Base-by-base conservation (phyloP, 2,797 vertebrate genomes). In the Diplodus sargus region DNA sequence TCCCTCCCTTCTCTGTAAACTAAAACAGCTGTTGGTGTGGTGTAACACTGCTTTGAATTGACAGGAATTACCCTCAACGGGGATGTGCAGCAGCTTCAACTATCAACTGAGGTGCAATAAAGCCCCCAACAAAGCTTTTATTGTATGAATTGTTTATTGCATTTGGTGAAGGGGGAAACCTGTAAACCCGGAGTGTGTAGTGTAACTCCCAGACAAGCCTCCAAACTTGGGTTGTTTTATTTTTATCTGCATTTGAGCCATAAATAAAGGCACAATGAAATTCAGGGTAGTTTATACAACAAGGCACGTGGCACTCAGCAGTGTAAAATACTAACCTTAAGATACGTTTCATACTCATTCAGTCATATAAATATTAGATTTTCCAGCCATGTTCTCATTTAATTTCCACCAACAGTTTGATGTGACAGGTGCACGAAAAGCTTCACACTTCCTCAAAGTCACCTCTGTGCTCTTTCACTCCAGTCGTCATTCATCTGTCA, bases 101-200 rank as follows among this genome's bases (percentile, higher is more conserved):
- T 45, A 43, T 63, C 54, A 74, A 34, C 51, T 14, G 34, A 68
- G 57, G 64, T n/a, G 42, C 75, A 57, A 68, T 69, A 66, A 70
- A 1, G 43, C 9, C 13, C 11, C 42, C 39, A 60, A 49, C 47
- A 22, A 48, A n/a, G 2, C 58, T 67, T 65, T 66, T 54, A 79
- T 70, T 62, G 43, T 65, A 58, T 56, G 30, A 34, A 53, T 67
- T 79, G 20, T 70, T 81, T 42, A 74, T 78, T 16, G 65, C 45
- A 22, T 65, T n/a, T 51, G 54, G 14, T 64, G 59, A 23, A 18
- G 18, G 43, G 22, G 43, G 34, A 43, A 52, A 20, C 30, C 28
- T 34, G 52, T 47, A 10, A 59, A 47, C 30, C 17, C 23, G 14
- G 39, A 30, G 30, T 16, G 25, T 51, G 28, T 25, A 2, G 39